Evolutionary conservation across 1,140 invertebrate species (phyloP), one percentile per base, ranked within the genome.

Genomic region (Berghia stephanieae): DNA sequence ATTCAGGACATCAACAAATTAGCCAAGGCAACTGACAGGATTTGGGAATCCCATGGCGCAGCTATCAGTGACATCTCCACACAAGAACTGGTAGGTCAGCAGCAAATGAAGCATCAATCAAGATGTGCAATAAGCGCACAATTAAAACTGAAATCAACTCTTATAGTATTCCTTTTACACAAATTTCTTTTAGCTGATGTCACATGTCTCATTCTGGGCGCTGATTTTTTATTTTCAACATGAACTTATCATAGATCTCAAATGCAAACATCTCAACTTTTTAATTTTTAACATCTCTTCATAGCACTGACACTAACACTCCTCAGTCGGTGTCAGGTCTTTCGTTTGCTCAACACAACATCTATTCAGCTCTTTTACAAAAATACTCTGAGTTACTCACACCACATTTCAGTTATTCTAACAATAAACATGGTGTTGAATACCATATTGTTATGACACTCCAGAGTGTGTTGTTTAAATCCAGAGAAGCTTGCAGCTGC

Each of bases 401-500:
- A 16, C 49, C 73, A 24, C 24, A 40, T 75, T 75, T 60, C 55
- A 21, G 44, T 36, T 49, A 27, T 27, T 3, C 73, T 5, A 63
- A 67, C n/a, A 43, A 18, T 34, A 55, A 71, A 55, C 68, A 78
- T 44, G 66, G 40, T 24, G 76, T 72, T 3, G 38, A 38, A 55
- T 49, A 78, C 43, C 68, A 72, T 36, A 77, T 79, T 42, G 40
- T 43, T 4, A 79, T 63, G 31, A 5, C 40, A 49, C 31, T 57
- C 78, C 46, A 36, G 72, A 38, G 44, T 49, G 4, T 74, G 74
- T 13, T 52, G 49, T 46, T 40, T 78, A n/a, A 16, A 1, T 36
- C 79, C 66, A 24, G 70, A 78, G 13, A 66, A 70, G 10, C 40
- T 75, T 16, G 60, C 36, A 4, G 75, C 49, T 42, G 68, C 73